Evolutionary conservation across 2,888 invertebrate genomes (phyloP).

Genomic region (Patella depressa): DNA sequence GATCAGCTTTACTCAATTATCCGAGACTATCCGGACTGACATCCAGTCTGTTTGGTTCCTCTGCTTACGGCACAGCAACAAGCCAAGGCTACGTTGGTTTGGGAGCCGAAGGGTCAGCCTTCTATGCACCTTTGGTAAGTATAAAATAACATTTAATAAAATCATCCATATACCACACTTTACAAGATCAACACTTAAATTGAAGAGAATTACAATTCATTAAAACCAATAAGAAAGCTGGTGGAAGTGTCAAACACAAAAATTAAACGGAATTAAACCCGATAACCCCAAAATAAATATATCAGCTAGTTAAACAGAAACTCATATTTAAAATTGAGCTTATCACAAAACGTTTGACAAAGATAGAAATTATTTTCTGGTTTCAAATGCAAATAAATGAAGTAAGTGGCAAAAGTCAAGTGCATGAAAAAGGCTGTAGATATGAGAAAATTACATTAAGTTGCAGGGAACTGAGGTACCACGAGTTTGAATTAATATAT

Average conservation of each 20-base stretch:
- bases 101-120: constrained; percentile 81
- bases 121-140: constrained; percentile 93
- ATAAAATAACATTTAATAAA: neutral
- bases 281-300: no score
- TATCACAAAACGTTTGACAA: no score
- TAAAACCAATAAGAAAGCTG: no score
- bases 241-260: no score
- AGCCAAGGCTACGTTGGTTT: constrained; percentile 51
- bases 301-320: no score
- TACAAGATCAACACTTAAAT: no score
- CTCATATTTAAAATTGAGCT: no score
- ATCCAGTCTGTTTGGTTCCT: constrained; percentile 35
- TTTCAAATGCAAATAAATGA: constrained; percentile 5
- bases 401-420: neutral
- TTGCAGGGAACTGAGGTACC: neutral
- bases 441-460: neutral
- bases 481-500: constrained; percentile 10
- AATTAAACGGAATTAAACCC: no score
- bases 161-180: no score
- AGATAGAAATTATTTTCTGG: no score
- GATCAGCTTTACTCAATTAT: constrained; percentile 79
- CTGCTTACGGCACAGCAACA: constrained; percentile 42
- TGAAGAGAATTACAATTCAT: no score
- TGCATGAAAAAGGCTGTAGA: constrained; percentile 3
- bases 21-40: constrained; percentile 75